Evolutionary conservation across 2,888 invertebrate genomes (phyloP), one percentile per base, ranked within the genome.

Genomic region (Netelia fuscicornis): DNA sequence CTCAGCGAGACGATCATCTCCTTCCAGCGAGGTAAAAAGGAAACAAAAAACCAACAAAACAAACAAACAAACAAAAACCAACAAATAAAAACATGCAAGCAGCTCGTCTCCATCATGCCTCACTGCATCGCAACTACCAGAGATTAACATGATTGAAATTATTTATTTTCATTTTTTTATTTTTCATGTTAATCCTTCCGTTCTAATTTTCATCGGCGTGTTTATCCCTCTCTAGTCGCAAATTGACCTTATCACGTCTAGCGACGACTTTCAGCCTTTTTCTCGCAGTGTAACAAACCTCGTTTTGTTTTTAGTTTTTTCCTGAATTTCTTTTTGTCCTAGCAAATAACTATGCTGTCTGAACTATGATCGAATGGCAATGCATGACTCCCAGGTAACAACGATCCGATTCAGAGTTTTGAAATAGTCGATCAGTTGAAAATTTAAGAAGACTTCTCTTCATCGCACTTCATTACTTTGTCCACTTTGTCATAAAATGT

Each of bases 1-100:
- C 96, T 99, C 95, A 98, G 98, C 95, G 98, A 98, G 95, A 98
- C 98, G 94, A 98, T 99, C 95, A 98, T 99, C 95, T 98, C 98
- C 94, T 99, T 99, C 96, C 98, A 99, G 96, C 97, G 98, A 98
- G 98, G 98, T 98, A 98, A 96, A 96, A 94, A 88, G 87, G 74
- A 78, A 83, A 84, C 71, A 30, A 68, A 76, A 86, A 89, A 89
- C 86, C 17, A 74, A 62, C 44, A 58, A 48, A 65, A 56, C 48
- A 65, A 76, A 77, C 74, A 71, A 67, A 68, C 23, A 75, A 70
- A 13, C 30, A 48, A 62, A 67, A 70, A 72, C 37, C 44, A 70
- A 64, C 71, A 68, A 75, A 77, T 62, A 68, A 74, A 85, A 81
- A 84, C 60, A 87, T 90, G 92, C 91, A 90, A 91, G 81, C 87